Evolutionary conservation across 2,888 invertebrate species (phyloP).

Genomic region (Ypsolopha scabrella): DNA sequence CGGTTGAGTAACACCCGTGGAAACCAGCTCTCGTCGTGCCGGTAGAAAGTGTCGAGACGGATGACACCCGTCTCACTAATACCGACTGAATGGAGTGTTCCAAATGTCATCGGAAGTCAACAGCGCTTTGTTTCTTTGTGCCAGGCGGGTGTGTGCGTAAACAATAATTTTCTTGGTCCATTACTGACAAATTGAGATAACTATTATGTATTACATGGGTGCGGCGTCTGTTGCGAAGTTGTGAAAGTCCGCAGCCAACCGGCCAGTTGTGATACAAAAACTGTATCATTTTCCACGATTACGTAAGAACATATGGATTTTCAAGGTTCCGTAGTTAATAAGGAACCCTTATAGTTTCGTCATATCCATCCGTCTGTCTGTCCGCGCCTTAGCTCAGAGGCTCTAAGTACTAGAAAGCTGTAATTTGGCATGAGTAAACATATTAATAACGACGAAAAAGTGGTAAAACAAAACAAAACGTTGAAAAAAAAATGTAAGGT

Average conservation of each 20-base stretch:
- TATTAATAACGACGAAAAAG: no score
- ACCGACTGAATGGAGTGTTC: not conserved
- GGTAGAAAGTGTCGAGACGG: slow-evolving; percentile 32
- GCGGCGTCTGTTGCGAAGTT: slow-evolving; percentile 12
- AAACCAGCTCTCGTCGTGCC: slow-evolving; percentile 26
- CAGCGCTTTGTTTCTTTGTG: not conserved
- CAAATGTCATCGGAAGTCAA: not conserved
- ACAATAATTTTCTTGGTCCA: slow-evolving; percentile 1
- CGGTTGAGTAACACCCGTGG: slow-evolving; percentile 22
- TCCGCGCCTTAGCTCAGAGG: no score
- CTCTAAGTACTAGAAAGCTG: no score
- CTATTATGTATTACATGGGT: slow-evolving; percentile 2
- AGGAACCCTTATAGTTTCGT: no score
- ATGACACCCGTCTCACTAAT: not conserved
- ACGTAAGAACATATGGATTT: slow-evolving; percentile 17
- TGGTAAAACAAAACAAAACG: no score
- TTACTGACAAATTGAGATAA: not conserved
- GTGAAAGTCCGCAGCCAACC: slow-evolving; percentile 30
- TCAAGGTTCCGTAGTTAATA: not conserved
- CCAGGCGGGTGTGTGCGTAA: not conserved
- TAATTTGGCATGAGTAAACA: no score
- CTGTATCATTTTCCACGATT: slow-evolving; percentile 23
- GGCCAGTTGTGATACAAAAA: slow-evolving; percentile 24
- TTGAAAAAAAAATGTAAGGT: no score
- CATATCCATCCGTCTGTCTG: no score